These are phyloP conservation scores for Scartelaos histophorus DNA, from an alignment of 2,113 vertebrate species.

Conservation along the genomic window DNA sequence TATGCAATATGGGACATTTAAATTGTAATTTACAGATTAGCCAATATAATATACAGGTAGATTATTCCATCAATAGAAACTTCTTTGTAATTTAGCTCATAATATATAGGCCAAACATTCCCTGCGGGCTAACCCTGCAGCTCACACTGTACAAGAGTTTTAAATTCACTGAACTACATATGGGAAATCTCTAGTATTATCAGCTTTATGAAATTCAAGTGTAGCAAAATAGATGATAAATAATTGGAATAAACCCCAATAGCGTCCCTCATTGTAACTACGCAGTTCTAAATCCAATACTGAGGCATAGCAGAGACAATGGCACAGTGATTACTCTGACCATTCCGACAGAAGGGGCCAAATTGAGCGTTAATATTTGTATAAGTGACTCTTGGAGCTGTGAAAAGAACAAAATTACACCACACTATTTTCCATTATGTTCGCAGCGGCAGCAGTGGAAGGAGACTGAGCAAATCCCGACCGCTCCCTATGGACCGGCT, in stretches of 20 bases:
- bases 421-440: constrained; percentile 41
- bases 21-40: no score
- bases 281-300: constrained; percentile 28
- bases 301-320: constrained; percentile 24
- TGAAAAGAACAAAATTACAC: constrained; percentile 42
- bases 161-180: constrained; percentile 19
- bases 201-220: constrained; percentile 10
- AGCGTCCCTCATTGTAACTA: neutral
- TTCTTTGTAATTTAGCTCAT: neutral
- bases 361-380: constrained; percentile 51
- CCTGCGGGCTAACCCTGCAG: neutral
- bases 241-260: constrained; percentile 20
- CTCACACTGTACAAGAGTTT: neutral
- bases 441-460: constrained; percentile 15
- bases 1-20: no score
- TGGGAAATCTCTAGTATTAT: constrained; percentile 2
- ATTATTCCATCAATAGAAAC: neutral
- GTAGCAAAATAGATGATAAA: constrained; percentile 25
- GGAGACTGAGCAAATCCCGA: constrained; percentile 31
- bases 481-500: constrained; percentile 18
- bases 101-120: neutral
- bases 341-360: constrained; percentile 31
- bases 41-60: no score
- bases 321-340: constrained; percentile 45
- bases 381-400: constrained; percentile 31